These are phyloP conservation scores for Dasyurus viverrinus DNA, from an alignment of 2,113 vertebrate genomes.

Conservation along the genomic window DNA sequence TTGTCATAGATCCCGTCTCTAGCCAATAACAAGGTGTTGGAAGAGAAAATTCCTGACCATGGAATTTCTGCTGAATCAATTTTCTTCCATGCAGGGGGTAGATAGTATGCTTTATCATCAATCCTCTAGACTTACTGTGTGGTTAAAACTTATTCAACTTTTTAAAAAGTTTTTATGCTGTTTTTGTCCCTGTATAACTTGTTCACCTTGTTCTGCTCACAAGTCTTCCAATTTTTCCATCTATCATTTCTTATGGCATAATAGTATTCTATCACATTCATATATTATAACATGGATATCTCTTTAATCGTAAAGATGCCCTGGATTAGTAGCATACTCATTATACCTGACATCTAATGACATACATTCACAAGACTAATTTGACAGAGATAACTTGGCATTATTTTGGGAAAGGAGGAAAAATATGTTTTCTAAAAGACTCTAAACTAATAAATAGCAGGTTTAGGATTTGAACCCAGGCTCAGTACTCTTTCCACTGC, in stretches of 20 bases:
- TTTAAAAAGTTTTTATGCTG: neutral
- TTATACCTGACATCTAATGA: neutral
- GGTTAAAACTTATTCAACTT: neutral
- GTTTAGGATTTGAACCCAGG: neutral
- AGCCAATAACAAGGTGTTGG: neutral
- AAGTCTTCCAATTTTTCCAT: neutral
- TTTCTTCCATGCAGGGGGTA: neutral
- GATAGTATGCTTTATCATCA: neutral
- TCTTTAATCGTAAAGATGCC: neutral
- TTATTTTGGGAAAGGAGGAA: neutral
- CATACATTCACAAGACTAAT: neutral
- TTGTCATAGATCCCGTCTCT: neutral
- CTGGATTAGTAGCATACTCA: neutral
- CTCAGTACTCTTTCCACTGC: neutral
- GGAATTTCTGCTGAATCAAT: neutral
- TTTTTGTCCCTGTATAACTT: neutral
- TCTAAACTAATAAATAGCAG: neutral
- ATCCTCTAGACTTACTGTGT: neutral
- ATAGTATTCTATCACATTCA: neutral
- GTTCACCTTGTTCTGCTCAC: neutral
- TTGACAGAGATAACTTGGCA: neutral
- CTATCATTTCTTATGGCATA: neutral
- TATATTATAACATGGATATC: neutral
- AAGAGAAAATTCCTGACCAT: neutral
- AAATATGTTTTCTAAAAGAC: neutral